Percentiles rank a stretch among this genome's conserved stretches.
Evolutionary conservation across 2,888 invertebrate genomes (phyloP).

Genomic region (Pocota personata): DNA sequence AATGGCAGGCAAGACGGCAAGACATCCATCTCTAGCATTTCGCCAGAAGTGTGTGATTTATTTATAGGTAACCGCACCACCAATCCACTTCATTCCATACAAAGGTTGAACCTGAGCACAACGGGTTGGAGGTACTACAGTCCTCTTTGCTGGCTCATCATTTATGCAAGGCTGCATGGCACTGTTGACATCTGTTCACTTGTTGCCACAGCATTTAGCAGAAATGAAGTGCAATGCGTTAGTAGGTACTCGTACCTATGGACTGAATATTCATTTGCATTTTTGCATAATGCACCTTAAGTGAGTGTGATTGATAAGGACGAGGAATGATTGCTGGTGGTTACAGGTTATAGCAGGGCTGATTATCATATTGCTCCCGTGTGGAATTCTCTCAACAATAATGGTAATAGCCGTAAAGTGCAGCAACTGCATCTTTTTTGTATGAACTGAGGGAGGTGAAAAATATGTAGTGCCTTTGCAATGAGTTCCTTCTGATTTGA

Average conservation of each 20-base stretch:
- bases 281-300: constrained; percentile 68
- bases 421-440: not conserved
- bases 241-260: too few relatives aligned
- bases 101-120: not conserved
- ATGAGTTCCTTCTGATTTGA: too few relatives aligned
- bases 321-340: constrained; percentile 45
- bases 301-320: constrained; percentile 69
- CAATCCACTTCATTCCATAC: constrained; percentile 15
- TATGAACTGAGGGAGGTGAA: not conserved
- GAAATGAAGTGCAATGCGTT: constrained; percentile 65
- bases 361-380: constrained; percentile 55
- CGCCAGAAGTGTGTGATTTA: constrained; percentile 73
- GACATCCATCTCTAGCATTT: constrained; percentile 60
- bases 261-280: constrained; percentile 71
- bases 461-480: not conserved
- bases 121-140: not conserved
- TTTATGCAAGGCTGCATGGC: constrained; percentile 64
- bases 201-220: constrained; percentile 70
- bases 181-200: constrained; percentile 73
- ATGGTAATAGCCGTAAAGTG: not conserved
- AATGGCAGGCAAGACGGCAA: constrained; percentile 59
- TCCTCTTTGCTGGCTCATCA: constrained; percentile 55
- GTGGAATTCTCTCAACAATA: not conserved
- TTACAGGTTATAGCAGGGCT: too few relatives aligned
- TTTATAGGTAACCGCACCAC: constrained; percentile 61